Evolutionary conservation across 2,888 invertebrate genomes (phyloP), one percentile per base, ranked within the genome.

Genomic region (Patella depressa): DNA sequence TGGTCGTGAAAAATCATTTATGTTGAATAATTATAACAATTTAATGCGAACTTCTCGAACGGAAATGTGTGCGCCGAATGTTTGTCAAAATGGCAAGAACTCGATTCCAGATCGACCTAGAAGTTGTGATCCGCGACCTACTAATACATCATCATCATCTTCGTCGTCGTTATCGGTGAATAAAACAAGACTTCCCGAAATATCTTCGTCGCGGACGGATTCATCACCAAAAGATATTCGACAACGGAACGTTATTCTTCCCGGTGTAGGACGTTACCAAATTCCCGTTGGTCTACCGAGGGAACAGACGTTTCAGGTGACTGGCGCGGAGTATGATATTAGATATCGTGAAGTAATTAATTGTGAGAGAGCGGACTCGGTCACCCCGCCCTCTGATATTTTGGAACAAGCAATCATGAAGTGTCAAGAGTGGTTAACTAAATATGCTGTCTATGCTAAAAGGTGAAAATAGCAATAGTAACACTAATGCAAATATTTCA

Each of bases 261-360:
- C 86, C 0, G 86, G 84, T 7, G 84, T 87, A 15, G 85, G 85
- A 17, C 82, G 81, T 65, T 85, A 83, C 72, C 81, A 83, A 15
- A 79, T 83, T 11, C 72, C 82, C 11, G 54, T 77, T 11, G 73
- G 78, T 69, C 14, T 57, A 1, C 72, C 76, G 14, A 76, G 83
- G n/a, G 87, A 87, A 73, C 78, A 78, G 11, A 84, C 84, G 3
- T 88, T 88, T 79, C 86, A 88, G 79, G 88, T 88, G 71, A 88
- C 88, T 7, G 87, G 87, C 14, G 86, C 85, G 0, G 88, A 87
- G 57, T 88, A 86, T 79, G 88, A 88, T 71, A 86, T 86, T 24
- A 81, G 88, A 7, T 88, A 87, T 73, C 87, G 85, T 53, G 86
- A 87, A 69, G 81, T 87, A 7, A 80, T 83, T 29, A 80, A 86